Conservation (phyloP, 92 coral and sea anemone species). For the Umimayanthus kanabou region DNA sequence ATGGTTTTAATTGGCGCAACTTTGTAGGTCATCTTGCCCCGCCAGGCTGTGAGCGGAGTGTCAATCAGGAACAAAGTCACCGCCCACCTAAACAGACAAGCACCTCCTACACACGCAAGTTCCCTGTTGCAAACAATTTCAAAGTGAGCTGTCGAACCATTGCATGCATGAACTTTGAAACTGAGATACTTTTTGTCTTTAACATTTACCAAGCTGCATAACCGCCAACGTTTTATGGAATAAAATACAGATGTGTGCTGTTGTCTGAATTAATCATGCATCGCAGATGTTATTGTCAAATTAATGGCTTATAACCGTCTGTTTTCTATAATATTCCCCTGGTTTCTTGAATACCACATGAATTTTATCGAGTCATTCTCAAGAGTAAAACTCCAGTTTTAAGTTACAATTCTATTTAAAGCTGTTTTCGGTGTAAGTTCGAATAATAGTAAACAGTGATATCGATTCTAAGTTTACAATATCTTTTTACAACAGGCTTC, state of each 20-base stretch:
- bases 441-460: slow-evolving; percentile 1
- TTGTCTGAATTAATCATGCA: neutral
- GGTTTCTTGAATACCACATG: neutral
- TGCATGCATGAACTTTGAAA: neutral
- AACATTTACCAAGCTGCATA: neutral
- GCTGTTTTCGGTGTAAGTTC: neutral
- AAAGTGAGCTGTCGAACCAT: neutral
- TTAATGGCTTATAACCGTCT: neutral
- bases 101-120: slow-evolving; percentile 6
- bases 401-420: slow-evolving; percentile 38
- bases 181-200: no score
- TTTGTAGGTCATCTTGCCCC: neutral
- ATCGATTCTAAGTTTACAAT: neutral
- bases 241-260: neutral
- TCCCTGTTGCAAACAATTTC: neutral
- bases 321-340: slow-evolving; percentile 8
- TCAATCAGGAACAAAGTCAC: slow-evolving; percentile 18
- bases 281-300: slow-evolving; percentile 1
- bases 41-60: neutral
- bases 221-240: neutral
- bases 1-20: slow-evolving; percentile 6
- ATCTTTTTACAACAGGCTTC: neutral
- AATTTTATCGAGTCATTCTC: neutral
- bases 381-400: slow-evolving; percentile 14
- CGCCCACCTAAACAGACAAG: slow-evolving; percentile 22